A percentile compares a stretch with the other conserved stretches of the same genome.
These are phyloP conservation scores for Mylabris phalerata DNA, from an alignment of 1,140 invertebrate genomes.

Conservation along the genomic window DNA sequence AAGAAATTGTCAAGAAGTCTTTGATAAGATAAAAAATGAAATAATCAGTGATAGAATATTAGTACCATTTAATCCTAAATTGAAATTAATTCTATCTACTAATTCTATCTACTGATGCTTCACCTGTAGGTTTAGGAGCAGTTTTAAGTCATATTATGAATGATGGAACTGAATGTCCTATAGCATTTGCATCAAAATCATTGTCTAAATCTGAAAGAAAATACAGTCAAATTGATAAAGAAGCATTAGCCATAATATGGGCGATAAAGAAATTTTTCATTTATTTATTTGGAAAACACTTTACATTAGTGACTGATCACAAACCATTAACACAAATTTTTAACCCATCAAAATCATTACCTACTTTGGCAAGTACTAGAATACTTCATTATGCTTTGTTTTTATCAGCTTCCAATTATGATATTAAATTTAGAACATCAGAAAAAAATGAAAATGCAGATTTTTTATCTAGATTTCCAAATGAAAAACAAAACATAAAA, in stretches of 20 bases:
- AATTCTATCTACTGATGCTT: slow-evolving; percentile 30
- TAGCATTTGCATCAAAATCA: slow-evolving; percentile 32
- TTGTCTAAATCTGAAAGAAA: slow-evolving; percentile 15
- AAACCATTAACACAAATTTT: not conserved
- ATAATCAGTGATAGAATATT: not conserved
- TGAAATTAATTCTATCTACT: slow-evolving; percentile 17
- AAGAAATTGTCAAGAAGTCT: not conserved
- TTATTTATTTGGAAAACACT: slow-evolving; percentile 27
- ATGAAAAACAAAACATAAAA: not conserved
- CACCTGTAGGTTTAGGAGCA: slow-evolving; percentile 32
- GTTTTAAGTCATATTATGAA: slow-evolving; percentile 29
- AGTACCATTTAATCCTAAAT: not conserved
- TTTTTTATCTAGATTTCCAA: not conserved
- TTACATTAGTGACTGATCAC: not conserved
- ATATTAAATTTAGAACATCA: too few relatives aligned
- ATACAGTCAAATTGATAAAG: slow-evolving; percentile 33
- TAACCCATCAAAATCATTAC: not conserved
- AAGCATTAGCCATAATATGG: slow-evolving; percentile 31
- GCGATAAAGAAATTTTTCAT: slow-evolving; percentile 46
- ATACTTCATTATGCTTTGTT: too few relatives aligned
- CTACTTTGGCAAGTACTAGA: not conserved
- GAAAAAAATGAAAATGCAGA: not conserved
- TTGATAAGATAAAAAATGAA: not conserved
- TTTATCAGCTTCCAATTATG: too few relatives aligned
- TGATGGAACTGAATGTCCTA: slow-evolving; percentile 22